Percentiles rank a stretch among this genome's conserved stretches.
Conservation (phyloP, 2,888 invertebrate genomes). For the Crematogaster levior region DNA sequence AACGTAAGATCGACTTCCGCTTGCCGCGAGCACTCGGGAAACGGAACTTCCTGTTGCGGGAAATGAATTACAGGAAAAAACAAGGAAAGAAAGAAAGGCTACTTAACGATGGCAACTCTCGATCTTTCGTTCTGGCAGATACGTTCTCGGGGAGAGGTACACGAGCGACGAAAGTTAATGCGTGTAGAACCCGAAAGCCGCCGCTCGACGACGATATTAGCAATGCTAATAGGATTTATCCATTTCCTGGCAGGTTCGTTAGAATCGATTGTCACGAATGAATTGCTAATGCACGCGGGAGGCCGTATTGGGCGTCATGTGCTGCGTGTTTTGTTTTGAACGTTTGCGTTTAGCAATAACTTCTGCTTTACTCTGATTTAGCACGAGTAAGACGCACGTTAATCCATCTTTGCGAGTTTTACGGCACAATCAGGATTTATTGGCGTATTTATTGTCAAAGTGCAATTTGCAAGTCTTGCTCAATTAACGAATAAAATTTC, state of each 20-base stretch:
- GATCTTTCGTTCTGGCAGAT: not conserved
- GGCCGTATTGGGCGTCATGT: not conserved
- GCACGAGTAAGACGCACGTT: not conserved
- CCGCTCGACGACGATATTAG: slow-evolving; percentile 24
- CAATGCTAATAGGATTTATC: slow-evolving; percentile 31
- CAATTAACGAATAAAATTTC: not conserved
- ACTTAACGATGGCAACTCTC: not conserved
- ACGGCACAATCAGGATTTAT: not conserved
- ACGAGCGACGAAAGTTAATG: not conserved
- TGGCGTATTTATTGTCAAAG: not conserved
- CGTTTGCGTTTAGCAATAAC: not conserved
- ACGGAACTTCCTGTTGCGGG: not conserved
- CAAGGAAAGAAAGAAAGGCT: not conserved
- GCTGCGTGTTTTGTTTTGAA: not conserved
- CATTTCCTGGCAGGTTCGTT: slow-evolving; percentile 32
- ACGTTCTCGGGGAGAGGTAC: not conserved
- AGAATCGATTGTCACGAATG: slow-evolving; percentile 38
- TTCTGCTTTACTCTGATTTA: not conserved
- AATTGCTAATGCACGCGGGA: slow-evolving; percentile 13
- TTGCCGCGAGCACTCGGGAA: slow-evolving; percentile 9
- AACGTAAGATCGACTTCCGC: not conserved
- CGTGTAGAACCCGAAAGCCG: not conserved
- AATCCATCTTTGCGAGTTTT: not conserved
- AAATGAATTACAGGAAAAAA: not conserved
- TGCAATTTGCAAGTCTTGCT: not conserved